These are phyloP conservation scores for Blastobasis adustella DNA, from an alignment of 2,888 invertebrate genomes.

Conservation along the genomic window DNA sequence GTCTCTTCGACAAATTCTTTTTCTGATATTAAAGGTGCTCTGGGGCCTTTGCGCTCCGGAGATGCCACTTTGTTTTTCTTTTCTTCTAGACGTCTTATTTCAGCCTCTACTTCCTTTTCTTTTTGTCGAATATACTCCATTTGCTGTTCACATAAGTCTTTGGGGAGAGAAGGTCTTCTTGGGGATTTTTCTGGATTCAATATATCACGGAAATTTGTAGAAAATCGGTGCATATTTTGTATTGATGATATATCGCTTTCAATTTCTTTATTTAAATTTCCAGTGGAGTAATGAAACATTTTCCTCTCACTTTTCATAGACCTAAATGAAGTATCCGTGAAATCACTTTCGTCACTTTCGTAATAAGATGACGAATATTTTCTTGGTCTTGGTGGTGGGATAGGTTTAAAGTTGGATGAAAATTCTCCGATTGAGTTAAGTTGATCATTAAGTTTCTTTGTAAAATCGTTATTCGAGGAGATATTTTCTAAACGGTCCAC, in stretches of 20 bases:
- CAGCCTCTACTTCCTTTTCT: conserved; percentile 79
- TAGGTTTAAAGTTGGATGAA: conserved; percentile 40
- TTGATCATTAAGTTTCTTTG: conserved; percentile 19
- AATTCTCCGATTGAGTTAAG: conserved; percentile 19
- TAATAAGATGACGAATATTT: conserved; percentile 53
- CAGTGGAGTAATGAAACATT: conserved; percentile 62
- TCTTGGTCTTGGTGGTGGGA: conserved; percentile 56
- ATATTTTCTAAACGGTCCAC: conserved; percentile 26
- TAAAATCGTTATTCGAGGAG: conserved; percentile 6
- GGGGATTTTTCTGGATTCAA: conserved; percentile 31
- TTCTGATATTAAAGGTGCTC: conserved; percentile 56
- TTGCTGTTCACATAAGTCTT: conserved; percentile 78
- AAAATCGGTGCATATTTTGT: conserved; percentile 63
- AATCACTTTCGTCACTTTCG: conserved; percentile 63
- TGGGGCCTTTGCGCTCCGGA: conserved; percentile 36
- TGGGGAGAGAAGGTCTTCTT: conserved; percentile 76
- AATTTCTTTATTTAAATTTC: conserved; percentile 62
- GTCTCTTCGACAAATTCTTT: conserved; percentile 34
- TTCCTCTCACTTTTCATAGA: conserved; percentile 55
- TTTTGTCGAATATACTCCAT: conserved; percentile 79
- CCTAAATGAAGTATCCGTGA: conserved; percentile 48
- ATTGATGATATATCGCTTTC: conserved; percentile 63
- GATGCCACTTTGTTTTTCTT: conserved; percentile 45
- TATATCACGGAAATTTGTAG: conserved; percentile 40
- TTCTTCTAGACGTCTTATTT: conserved; percentile 77